These are phyloP conservation scores for honey bee (Apis mellifera) DNA, from an alignment of 1,140 invertebrate species.

Conservation along the genomic window Amel_HAv3.1 CM009933.2:528001-528500, in stretches of 20 bases:
- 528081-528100: background rate
- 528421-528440: slow-evolving; percentile 73
- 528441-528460: slow-evolving; percentile 36
- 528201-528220: slow-evolving; percentile 77
- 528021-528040: background rate
- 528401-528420: slow-evolving; percentile 85
- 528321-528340: slow-evolving; percentile 92
- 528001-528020: no score
- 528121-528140: background rate
- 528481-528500: background rate
- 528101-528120: background rate
- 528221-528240: slow-evolving; percentile 68
- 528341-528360: slow-evolving; percentile 86
- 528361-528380: slow-evolving; percentile 78
- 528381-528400: slow-evolving; percentile 89
- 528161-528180: slow-evolving; percentile 37
- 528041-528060: background rate
- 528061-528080: background rate
- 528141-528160: background rate
- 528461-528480: background rate
- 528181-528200: slow-evolving; percentile 71
- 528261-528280: slow-evolving; percentile 75
- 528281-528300: slow-evolving; percentile 67
- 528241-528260: slow-evolving; percentile 59
- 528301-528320: slow-evolving; percentile 83